Percentiles rank a stretch among this genome's conserved stretches.
phyloP scores from a whole-genome alignment of 2,888 invertebrate species.

The Nephrocerus scutellatus region DNA sequence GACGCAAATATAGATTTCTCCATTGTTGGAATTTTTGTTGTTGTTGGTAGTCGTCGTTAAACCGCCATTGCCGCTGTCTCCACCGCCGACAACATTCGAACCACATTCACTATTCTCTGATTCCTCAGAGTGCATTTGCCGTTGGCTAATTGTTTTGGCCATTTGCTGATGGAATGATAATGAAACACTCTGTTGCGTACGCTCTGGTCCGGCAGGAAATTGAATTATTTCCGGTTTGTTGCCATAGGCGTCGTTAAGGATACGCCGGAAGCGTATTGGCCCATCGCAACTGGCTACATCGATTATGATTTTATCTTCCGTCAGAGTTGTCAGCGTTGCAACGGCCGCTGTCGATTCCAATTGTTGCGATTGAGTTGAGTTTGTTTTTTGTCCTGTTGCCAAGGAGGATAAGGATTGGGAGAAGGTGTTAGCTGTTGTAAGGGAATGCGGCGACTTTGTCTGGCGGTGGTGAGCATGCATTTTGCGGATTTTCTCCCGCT shows the following conservation, averaged over 20 bases:
- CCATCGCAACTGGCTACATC: conserved; percentile 91
- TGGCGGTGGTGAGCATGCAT: no score
- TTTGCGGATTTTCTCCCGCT: no score
- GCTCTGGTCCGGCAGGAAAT: conserved; percentile 32
- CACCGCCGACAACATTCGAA: conserved; percentile 16
- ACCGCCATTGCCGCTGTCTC: conserved; percentile 13
- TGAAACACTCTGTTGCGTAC: conserved; percentile 43
- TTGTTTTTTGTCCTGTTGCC: conserved; percentile 19
- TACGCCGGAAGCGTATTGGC: conserved; percentile 77
- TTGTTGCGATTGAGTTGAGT: conserved; percentile 20
- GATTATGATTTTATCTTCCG: conserved; percentile 55
- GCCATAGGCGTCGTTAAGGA: conserved; percentile 74
- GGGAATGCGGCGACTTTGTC: no score
- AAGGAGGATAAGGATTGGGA: no score
- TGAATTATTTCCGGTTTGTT: conserved; percentile 43
- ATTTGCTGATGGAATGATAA: conserved; percentile 48
- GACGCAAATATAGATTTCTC: conserved; percentile 59
- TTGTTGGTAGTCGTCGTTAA: conserved; percentile 17
- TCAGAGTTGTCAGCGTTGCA: conserved; percentile 11
- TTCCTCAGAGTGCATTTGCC: conserved; percentile 35
- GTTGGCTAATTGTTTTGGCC: conserved; percentile 44
- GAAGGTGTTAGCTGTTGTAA: no score
- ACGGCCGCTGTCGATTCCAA: conserved; percentile 8
- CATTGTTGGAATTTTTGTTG: conserved; percentile 23
- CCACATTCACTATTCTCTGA: conserved; percentile 32